Base-by-base conservation (phyloP, 2,888 invertebrate species). In the Drosophila suboccidentalis region DNA sequence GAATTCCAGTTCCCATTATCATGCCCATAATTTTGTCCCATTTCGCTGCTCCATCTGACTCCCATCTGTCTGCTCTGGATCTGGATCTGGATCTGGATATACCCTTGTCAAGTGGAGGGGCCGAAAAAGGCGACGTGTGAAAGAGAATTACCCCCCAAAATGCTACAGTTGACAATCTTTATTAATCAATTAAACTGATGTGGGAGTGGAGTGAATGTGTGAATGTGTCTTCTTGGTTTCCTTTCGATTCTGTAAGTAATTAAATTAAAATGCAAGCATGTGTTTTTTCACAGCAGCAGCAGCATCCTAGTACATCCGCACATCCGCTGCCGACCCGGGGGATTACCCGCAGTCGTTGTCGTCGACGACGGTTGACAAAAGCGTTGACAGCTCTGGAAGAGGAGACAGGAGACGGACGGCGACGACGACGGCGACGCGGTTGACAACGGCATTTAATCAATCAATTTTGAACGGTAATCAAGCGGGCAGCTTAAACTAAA, bases 381-480 rank as follows among this genome's bases (percentile, higher is more conserved):
- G 78, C 84, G 84, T 70, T 89, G 84, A 84, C 84, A 88, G 83
- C 53, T 65, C 53, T 4, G 65, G 53, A 51, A 62, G 77, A 71
- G 59, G 55, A 55, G 46, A 13, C 26, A 43, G n/a, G n/a, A n/a
- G n/a, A n/a, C 2, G 43, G 44, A 34, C 43, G 41, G 41, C 22
- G 26, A 11, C 43, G 59, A 10, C 55, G 13, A 44, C 53, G 50
- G 29, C 17, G 51, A 66, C 43, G 60, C 70, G 71, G 71, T 75
- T 80, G 82, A 89, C 86, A 87, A 87, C 68, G 73, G 86, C 86
- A 88, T 86, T 89, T 86, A 86, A 86, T 86, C 86, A 86, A 86
- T 86, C 86, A 86, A 86, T 87, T 86, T 82, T 89, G 86, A 88
- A 87, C 90, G 90, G 88, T 89, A 89, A 86, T 89, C 86, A 89